These are phyloP conservation scores for Zaprionus africanus DNA, from an alignment of 1,140 invertebrate genomes.

Conservation along the genomic window DNA sequence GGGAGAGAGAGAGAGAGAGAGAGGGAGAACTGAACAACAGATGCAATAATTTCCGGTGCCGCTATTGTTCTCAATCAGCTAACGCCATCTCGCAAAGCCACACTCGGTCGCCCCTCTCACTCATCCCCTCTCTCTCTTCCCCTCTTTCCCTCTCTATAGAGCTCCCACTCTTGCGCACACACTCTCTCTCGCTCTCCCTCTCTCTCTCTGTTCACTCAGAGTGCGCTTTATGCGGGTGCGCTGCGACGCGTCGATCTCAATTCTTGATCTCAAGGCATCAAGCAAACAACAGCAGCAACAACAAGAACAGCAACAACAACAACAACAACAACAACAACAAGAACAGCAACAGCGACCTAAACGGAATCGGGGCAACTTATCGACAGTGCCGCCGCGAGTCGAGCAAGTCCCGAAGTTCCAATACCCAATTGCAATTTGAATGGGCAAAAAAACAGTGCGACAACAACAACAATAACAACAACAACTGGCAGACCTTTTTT, in stretches of 20 bases:
- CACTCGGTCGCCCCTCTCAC: constrained; percentile 24
- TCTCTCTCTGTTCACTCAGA: background rate
- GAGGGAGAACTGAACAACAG: constrained; percentile 65
- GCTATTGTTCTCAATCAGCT: constrained; percentile 78
- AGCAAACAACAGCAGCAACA: background rate
- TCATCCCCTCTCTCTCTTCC: background rate
- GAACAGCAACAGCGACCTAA: background rate
- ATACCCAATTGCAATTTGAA: constrained; percentile 45
- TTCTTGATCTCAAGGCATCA: constrained; percentile 3
- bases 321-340: background rate
- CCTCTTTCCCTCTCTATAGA: background rate
- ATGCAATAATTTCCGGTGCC: constrained; percentile 79
- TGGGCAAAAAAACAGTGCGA: constrained; percentile 33
- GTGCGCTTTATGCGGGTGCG: constrained; percentile 9
- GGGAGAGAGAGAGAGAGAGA: background rate
- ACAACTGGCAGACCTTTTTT: constrained; percentile 36
- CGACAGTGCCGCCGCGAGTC: background rate
- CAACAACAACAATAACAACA: constrained; percentile 6
- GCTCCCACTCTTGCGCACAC: constrained; percentile 18
- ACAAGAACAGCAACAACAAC: background rate
- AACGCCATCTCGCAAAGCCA: constrained; percentile 64
- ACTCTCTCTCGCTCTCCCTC: background rate
- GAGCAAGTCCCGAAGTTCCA: constrained; percentile 18
- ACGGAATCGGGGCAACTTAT: constrained; percentile 8
- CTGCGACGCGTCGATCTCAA: constrained; percentile 3